These are phyloP conservation scores for Adoxophyes honmai DNA, from an alignment of 1,140 invertebrate species.

Conservation along the genomic window DNA sequence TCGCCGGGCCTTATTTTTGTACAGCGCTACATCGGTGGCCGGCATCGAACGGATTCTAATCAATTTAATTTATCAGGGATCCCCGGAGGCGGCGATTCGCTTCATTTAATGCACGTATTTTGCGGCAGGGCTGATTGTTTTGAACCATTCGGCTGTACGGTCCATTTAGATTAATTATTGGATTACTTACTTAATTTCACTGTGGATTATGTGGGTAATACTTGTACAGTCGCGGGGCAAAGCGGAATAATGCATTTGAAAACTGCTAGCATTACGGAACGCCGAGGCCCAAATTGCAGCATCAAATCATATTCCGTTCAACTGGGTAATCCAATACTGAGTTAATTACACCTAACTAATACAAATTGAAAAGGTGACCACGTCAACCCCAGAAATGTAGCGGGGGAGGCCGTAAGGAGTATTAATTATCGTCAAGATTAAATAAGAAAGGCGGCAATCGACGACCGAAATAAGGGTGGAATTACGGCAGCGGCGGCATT, in stretches of 20 bases:
- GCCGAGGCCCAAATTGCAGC: neutral
- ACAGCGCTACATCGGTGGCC: constrained; percentile 58
- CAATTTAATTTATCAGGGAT: constrained; percentile 77
- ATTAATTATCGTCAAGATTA: constrained; percentile 73
- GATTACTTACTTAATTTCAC: constrained; percentile 76
- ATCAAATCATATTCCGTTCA: constrained; percentile 11
- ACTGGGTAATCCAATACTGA: constrained; percentile 8
- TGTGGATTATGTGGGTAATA: constrained; percentile 53
- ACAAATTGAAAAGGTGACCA: constrained; percentile 19
- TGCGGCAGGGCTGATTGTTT: constrained; percentile 75
- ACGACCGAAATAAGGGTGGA: constrained; percentile 62
- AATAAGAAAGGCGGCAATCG: constrained; percentile 71
- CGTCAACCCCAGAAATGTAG: constrained; percentile 25
- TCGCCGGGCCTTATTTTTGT: constrained; percentile 71
- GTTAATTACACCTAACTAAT: constrained; percentile 10
- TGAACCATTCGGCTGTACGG: constrained; percentile 75
- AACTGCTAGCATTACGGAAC: neutral
- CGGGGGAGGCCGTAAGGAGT: constrained; percentile 38
- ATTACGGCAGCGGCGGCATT: constrained; percentile 69
- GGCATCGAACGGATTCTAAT: constrained; percentile 74
- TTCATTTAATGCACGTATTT: constrained; percentile 77
- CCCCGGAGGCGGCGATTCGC: constrained; percentile 73
- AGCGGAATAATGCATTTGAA: constrained; percentile 6
- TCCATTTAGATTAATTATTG: constrained; percentile 77
- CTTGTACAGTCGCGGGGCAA: neutral